Conservation (phyloP, 2,113 vertebrate genomes). For the Ranitomeya imitator region DNA sequence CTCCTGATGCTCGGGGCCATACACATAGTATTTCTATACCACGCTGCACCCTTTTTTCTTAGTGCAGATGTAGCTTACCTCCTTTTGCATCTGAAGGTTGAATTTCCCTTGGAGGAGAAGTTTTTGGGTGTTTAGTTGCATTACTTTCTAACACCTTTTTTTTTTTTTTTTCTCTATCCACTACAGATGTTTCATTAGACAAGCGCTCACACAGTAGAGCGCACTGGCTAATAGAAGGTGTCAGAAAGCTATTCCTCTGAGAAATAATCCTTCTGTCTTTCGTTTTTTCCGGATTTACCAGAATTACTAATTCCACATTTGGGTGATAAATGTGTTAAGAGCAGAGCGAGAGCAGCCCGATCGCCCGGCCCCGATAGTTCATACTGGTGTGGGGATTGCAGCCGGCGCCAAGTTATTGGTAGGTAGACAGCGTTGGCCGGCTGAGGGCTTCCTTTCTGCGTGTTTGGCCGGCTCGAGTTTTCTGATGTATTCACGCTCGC, state of each 20-base stretch:
- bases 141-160: slow-evolving; percentile 18
- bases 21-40: neutral
- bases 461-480: slow-evolving; percentile 59
- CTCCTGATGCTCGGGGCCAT: neutral
- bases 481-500: slow-evolving; percentile 62
- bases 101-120: neutral
- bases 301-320: slow-evolving; percentile 35
- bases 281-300: slow-evolving; percentile 42
- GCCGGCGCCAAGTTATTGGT: slow-evolving; percentile 63
- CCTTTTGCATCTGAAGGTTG: neutral
- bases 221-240: slow-evolving; percentile 17
- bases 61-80: neutral
- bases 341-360: slow-evolving; percentile 23
- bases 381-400: slow-evolving; percentile 53
- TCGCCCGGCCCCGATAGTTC: slow-evolving; percentile 58
- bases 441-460: slow-evolving; percentile 63
- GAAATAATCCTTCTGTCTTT: slow-evolving; percentile 37
- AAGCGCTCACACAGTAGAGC: slow-evolving; percentile 15
- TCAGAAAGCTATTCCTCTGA: slow-evolving; percentile 38
- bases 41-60: neutral
- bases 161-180: neutral
- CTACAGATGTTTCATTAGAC: slow-evolving; percentile 47
- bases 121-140: slow-evolving; percentile 5
- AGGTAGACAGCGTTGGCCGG: slow-evolving; percentile 60
- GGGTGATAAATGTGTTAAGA: slow-evolving; percentile 53